These are phyloP conservation scores for Brachionus calyciflorus DNA, from an alignment of 1,140 invertebrate genomes.

Conservation along the genomic window DNA sequence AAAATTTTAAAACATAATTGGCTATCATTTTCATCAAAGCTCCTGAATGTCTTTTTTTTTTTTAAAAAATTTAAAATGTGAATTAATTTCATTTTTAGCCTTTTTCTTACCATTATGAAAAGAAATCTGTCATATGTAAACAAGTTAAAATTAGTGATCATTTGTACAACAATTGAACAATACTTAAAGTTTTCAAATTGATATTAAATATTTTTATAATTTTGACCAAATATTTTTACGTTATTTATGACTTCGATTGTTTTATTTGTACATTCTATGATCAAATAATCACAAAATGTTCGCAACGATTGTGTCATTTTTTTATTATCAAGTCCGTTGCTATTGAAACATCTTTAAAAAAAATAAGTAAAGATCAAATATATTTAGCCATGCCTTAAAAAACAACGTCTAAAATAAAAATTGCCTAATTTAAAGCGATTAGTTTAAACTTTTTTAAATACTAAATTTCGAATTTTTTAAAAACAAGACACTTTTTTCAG, in stretches of 20 bases:
- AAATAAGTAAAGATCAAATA: background rate
- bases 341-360: constrained; percentile 23
- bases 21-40: constrained; percentile 7
- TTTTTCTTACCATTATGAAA: constrained; percentile 37
- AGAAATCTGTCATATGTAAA: constrained; percentile 41
- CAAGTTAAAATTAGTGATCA: constrained; percentile 15
- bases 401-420: too few species aligned
- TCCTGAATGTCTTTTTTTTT: constrained; percentile 24
- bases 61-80: background rate
- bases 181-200: background rate
- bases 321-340: constrained; percentile 27
- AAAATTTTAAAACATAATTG: constrained; percentile 18
- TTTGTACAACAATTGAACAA: background rate
- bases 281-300: constrained; percentile 39
- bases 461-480: too few species aligned
- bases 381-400: too few species aligned
- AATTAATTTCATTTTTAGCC: too few species aligned
- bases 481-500: too few species aligned
- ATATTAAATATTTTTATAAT: background rate
- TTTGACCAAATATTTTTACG: background rate
- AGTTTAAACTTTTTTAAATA: too few species aligned
- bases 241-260: background rate
- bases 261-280: constrained; percentile 23
- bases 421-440: too few species aligned
- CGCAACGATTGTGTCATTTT: constrained; percentile 26